Conservation (phyloP, 2,888 invertebrate genomes). For the Auanema sp. region DNA sequence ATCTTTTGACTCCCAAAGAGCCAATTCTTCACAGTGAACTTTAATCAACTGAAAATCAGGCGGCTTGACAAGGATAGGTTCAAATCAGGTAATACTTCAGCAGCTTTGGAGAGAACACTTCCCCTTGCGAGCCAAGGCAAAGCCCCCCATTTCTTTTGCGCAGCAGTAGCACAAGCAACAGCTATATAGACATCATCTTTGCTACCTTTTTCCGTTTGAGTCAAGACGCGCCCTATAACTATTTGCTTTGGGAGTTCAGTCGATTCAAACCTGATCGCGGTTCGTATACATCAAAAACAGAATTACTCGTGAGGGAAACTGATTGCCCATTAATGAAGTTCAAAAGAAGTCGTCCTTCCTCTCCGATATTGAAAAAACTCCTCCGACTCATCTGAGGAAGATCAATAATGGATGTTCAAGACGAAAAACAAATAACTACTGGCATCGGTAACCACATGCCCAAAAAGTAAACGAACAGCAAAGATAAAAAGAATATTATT, state of each 20-base stretch:
- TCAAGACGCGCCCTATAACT: slow-evolving; percentile 34
- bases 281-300: slow-evolving; percentile 47
- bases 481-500: no score
- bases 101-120: slow-evolving; percentile 49
- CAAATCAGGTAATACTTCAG: slow-evolving; percentile 27
- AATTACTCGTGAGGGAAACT: slow-evolving; percentile 30
- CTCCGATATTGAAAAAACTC: not conserved
- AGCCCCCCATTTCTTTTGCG: slow-evolving; percentile 33
- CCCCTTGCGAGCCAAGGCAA: slow-evolving; percentile 37
- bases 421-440: no score
- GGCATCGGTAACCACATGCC: no score
- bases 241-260: not conserved
- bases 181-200: slow-evolving; percentile 30
- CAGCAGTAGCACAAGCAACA: slow-evolving; percentile 22
- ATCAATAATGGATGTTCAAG: not conserved
- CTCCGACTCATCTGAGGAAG: not conserved
- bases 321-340: slow-evolving; percentile 47
- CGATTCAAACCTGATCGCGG: slow-evolving; percentile 49
- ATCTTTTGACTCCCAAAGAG: slow-evolving; percentile 66
- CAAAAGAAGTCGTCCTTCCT: slow-evolving; percentile 19
- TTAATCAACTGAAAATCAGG: slow-evolving; percentile 41
- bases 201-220: slow-evolving; percentile 30
- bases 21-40: slow-evolving; percentile 65
- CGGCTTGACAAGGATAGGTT: not conserved
- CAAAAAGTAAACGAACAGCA: no score